Conservation (phyloP, 2,888 invertebrate genomes). For the Gymnosoma rotundatum region DNA sequence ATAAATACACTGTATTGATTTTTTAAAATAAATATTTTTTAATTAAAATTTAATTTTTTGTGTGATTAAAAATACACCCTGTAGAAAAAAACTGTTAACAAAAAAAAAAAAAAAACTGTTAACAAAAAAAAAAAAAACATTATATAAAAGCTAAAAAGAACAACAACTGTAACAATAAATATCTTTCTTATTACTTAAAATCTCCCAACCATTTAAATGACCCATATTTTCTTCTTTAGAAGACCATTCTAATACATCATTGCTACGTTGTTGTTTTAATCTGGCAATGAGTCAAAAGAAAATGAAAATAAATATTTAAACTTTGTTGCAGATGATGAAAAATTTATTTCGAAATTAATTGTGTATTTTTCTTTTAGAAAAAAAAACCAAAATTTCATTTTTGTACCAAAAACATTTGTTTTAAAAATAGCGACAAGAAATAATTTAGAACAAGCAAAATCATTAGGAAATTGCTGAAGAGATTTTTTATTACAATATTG, state of each 20-base stretch:
- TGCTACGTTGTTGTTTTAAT: background rate
- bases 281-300: background rate
- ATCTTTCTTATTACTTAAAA: constrained; percentile 1
- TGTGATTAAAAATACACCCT: too few species aligned
- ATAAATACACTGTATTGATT: too few species aligned
- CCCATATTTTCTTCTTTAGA: background rate
- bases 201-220: constrained; percentile 3
- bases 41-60: too few species aligned
- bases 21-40: too few species aligned
- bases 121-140: too few species aligned
- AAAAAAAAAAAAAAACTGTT: too few species aligned
- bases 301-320: constrained; percentile 18
- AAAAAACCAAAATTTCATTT: constrained; percentile 32
- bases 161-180: background rate
- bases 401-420: constrained; percentile 9
- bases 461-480: constrained; percentile 56
- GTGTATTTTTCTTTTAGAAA: constrained; percentile 38
- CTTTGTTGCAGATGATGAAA: constrained; percentile 50
- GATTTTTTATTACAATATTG: constrained; percentile 58
- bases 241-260: background rate
- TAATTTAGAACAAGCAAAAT: constrained; percentile 45
- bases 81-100: too few species aligned
- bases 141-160: background rate
- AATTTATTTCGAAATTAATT: constrained; percentile 44
- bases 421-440: constrained; percentile 17